phyloP scores from a whole-genome alignment of 2,797 vertebrate genomes.

The Semaprochilodus insignis region DNA sequence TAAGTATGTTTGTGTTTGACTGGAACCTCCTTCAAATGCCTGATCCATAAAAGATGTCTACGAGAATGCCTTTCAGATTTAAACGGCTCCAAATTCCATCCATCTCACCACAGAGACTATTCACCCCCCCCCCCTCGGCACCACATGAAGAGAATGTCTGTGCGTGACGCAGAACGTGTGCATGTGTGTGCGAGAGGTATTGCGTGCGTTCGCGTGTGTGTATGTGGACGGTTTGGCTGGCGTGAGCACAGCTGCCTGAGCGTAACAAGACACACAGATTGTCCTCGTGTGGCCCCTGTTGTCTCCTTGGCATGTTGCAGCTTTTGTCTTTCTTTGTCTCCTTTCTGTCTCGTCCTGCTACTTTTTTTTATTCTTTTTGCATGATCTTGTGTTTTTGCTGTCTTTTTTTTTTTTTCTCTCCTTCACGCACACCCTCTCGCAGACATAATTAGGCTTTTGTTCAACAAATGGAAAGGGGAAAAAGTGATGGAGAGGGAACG shows the following conservation, averaged over 20 bases:
- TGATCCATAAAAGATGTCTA: conserved; percentile 52
- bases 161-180: conserved; percentile 3
- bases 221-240: conserved; percentile 17
- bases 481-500: conserved; percentile 24
- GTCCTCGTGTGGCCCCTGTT: conserved; percentile 39
- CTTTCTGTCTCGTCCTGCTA: conserved; percentile 20
- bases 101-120: conserved; percentile 34
- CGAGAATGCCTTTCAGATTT: conserved; percentile 43
- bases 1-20: conserved; percentile 19
- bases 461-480: conserved; percentile 48
- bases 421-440: conserved; percentile 51
- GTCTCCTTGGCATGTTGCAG: conserved; percentile 50
- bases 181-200: background rate
- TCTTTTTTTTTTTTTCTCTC: background rate
- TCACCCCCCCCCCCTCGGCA: conserved; percentile 18
- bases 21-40: conserved; percentile 29
- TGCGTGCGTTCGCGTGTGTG: background rate
- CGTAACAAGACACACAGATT: conserved; percentile 53
- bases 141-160: conserved; percentile 43
- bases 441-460: conserved; percentile 60
- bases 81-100: conserved; percentile 43
- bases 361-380: background rate
- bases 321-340: conserved; percentile 55
- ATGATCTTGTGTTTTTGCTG: background rate
- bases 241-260: conserved; percentile 30